Percentiles rank a stretch among this genome's conserved stretches.
These are phyloP conservation scores for Paraplagusia blochii DNA, from an alignment of 2,113 vertebrate genomes.

Conservation along the genomic window DNA sequence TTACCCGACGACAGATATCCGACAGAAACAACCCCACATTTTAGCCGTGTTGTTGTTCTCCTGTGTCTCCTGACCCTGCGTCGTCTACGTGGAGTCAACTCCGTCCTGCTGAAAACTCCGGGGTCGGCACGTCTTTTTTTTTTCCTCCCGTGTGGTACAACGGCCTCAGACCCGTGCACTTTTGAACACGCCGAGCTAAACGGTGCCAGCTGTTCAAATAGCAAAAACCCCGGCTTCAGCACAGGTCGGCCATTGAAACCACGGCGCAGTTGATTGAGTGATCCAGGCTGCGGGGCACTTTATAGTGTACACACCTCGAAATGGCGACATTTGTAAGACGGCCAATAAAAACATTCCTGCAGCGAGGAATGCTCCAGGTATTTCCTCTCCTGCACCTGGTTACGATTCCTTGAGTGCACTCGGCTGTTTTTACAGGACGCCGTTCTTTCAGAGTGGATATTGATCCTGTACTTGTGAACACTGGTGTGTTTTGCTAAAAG, in stretches of 20 bases:
- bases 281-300: slow-evolving; percentile 75
- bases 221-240: slow-evolving; percentile 63
- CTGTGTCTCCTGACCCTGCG: slow-evolving; percentile 2
- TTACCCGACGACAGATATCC: too few relatives aligned
- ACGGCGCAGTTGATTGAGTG: slow-evolving; percentile 72
- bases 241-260: slow-evolving; percentile 79
- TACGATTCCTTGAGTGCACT: slow-evolving; percentile 66
- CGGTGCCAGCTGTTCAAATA: slow-evolving; percentile 86
- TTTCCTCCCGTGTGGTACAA: slow-evolving; percentile 49
- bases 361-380: slow-evolving; percentile 69
- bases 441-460: slow-evolving; percentile 39
- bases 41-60: slow-evolving; percentile 14
- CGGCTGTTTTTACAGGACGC: slow-evolving; percentile 59
- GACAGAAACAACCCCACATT: neutral
- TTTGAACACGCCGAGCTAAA: slow-evolving; percentile 74
- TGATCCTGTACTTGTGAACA: slow-evolving; percentile 45
- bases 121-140: slow-evolving; percentile 69
- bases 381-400: slow-evolving; percentile 74
- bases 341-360: slow-evolving; percentile 74
- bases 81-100: slow-evolving; percentile 36
- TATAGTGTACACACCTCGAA: slow-evolving; percentile 70
- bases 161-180: slow-evolving; percentile 70
- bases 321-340: slow-evolving; percentile 72
- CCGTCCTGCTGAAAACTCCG: slow-evolving; percentile 42
- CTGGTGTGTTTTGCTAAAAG: slow-evolving; percentile 43